Evolutionary conservation across 2,888 invertebrate genomes (phyloP).

Genomic region (Hypolimnas misippus): DNA sequence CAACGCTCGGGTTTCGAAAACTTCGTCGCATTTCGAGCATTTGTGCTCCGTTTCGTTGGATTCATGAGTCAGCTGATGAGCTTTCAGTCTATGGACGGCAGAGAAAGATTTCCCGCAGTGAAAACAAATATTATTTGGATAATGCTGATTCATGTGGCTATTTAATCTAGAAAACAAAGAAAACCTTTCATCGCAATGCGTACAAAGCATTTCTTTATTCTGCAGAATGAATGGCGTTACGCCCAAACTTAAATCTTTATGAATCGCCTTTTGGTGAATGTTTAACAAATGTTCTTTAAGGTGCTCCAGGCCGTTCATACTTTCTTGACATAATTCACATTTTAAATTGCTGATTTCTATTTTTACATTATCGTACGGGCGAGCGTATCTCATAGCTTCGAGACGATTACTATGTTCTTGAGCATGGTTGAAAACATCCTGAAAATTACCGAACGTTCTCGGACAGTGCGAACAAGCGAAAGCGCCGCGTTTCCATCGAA

Average conservation of each 20-base stretch:
- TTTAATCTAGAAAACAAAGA: conserved; percentile 68
- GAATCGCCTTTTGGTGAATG: conserved; percentile 61
- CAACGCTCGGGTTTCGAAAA: conserved; percentile 55
- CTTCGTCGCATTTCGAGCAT: conserved; percentile 63
- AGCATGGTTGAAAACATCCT: conserved; percentile 58
- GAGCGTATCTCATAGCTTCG: conserved; percentile 58
- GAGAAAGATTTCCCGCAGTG: conserved; percentile 72
- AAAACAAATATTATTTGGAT: conserved; percentile 70
- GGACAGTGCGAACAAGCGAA: conserved; percentile 71
- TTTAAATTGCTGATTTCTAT: conserved; percentile 64
- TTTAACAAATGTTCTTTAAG: conserved; percentile 62
- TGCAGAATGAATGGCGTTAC: conserved; percentile 63
- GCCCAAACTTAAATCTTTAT: conserved; percentile 58
- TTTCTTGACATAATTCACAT: conserved; percentile 62
- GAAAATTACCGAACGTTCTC: conserved; percentile 63
- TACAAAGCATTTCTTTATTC: conserved; percentile 58
- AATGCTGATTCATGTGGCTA: conserved; percentile 71
- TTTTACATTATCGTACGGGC: conserved; percentile 59
- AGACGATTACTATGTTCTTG: conserved; percentile 58
- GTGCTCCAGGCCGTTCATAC: conserved; percentile 53
- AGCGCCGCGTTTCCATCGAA: conserved; percentile 69
- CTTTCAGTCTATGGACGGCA: conserved; percentile 57
- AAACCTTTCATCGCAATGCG: conserved; percentile 61
- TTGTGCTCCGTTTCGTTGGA: conserved; percentile 48
- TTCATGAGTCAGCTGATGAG: conserved; percentile 64